These are phyloP conservation scores for Athene noctua DNA, from an alignment of 2,113 vertebrate species.

Conservation along the genomic window DNA sequence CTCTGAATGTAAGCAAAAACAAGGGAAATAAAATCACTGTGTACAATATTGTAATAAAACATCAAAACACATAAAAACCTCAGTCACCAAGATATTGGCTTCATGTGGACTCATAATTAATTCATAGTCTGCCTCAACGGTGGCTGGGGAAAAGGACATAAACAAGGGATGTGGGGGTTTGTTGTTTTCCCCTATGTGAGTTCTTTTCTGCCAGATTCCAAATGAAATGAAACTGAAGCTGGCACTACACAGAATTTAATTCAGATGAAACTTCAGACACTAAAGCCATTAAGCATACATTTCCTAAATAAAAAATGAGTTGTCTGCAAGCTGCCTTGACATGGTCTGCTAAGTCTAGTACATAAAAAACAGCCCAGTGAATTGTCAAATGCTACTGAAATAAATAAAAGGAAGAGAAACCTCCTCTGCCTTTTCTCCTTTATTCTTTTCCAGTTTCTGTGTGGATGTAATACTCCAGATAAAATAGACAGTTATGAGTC, in stretches of 20 bases:
- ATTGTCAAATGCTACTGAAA: constrained; percentile 48
- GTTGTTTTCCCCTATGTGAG: constrained; percentile 39
- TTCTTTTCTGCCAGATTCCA: constrained; percentile 58
- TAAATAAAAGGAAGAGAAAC: constrained; percentile 44
- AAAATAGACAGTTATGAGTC: background rate
- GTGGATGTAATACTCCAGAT: background rate
- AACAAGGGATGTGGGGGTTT: constrained; percentile 29
- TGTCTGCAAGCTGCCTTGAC: constrained; percentile 62
- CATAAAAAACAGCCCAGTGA: constrained; percentile 11
- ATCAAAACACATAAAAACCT: constrained; percentile 24
- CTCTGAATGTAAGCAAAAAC: background rate
- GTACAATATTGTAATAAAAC: constrained; percentile 44
- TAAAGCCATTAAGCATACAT: constrained; percentile 47
- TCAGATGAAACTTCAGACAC: constrained; percentile 58
- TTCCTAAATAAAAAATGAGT: constrained; percentile 73
- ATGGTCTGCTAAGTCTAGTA: constrained; percentile 36
- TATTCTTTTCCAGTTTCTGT: background rate
- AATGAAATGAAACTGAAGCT: constrained; percentile 66
- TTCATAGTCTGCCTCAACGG: constrained; percentile 49
- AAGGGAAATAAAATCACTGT: background rate
- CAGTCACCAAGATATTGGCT: constrained; percentile 41
- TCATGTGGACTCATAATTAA: constrained; percentile 66
- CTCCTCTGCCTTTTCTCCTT: background rate
- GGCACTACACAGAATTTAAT: constrained; percentile 60
- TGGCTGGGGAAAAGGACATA: constrained; percentile 30